phyloP scores from a whole-genome alignment of 2,113 vertebrate genomes.

The Toxotes jaculatrix region DNA sequence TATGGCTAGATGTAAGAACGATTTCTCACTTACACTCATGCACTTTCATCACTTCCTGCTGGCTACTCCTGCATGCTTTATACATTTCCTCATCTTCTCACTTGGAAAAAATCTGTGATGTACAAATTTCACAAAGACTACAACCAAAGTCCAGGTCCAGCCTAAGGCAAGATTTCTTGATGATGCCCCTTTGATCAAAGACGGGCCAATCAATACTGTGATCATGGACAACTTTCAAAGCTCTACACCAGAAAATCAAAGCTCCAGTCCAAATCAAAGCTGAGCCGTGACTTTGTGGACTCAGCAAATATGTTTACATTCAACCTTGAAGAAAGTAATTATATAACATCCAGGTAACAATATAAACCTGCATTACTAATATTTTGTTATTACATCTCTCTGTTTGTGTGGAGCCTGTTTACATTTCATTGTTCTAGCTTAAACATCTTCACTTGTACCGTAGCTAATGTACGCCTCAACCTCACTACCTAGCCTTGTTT shows the following conservation, averaged over 20 bases:
- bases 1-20: conserved; percentile 32
- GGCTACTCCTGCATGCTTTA: neutral
- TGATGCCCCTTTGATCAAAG: conserved; percentile 21
- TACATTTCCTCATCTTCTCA: neutral
- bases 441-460: neutral
- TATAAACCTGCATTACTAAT: neutral
- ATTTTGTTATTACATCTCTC: neutral
- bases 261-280: conserved; percentile 2
- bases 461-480: neutral
- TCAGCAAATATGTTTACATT: conserved; percentile 19
- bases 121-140: conserved; percentile 6
- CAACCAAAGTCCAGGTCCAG: neutral
- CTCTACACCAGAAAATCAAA: conserved; percentile 31
- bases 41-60: too few relatives aligned
- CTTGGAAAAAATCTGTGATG: neutral
- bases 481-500: too few relatives aligned
- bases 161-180: neutral
- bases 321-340: conserved; percentile 12
- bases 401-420: neutral
- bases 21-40: neutral
- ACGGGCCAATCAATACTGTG: conserved; percentile 39
- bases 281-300: conserved; percentile 22
- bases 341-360: neutral
- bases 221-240: conserved; percentile 44
- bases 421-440: neutral